Percentiles rank a stretch among this genome's conserved stretches.
Conservation (phyloP, 1,140 invertebrate genomes). For the Antheraea pernyi region DNA sequence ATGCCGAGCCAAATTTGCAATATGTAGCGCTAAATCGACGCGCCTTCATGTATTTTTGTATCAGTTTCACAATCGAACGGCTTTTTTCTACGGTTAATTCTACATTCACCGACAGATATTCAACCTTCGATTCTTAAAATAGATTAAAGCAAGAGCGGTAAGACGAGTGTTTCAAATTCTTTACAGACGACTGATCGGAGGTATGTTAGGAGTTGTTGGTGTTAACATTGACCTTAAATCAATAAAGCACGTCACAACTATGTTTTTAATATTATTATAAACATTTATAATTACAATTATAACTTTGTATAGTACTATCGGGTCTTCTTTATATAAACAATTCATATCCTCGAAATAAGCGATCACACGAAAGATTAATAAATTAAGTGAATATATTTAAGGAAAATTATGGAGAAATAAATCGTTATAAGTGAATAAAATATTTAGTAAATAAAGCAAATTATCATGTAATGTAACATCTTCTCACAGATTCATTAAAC, state of each 20-base stretch:
- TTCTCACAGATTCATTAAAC: no score
- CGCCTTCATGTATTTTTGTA: conserved; percentile 70
- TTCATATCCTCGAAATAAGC: no score
- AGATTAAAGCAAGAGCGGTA: background rate
- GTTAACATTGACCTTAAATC: conserved; percentile 65
- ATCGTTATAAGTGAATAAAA: no score
- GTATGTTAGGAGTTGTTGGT: conserved; percentile 19
- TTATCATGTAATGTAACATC: no score
- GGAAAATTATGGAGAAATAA: no score
- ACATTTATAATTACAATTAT: no score
- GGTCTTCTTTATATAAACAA: no score
- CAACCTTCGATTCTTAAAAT: conserved; percentile 22
- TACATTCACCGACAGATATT: conserved; percentile 11
- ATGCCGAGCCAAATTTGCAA: conserved; percentile 74
- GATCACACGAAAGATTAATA: no score
- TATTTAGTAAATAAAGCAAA: no score
- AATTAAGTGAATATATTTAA: no score
- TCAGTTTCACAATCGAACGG: conserved; percentile 59
- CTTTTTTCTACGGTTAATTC: conserved; percentile 31
- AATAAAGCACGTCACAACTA: background rate
- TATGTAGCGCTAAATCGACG: conserved; percentile 59
- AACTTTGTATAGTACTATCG: no score
- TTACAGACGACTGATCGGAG: background rate
- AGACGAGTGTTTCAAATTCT: background rate
- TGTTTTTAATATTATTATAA: no score